A percentile compares a stretch with the other conserved stretches of the same genome.
These are phyloP conservation scores for Lytechinus variegatus DNA, from an alignment of 35 echinoderm and acorn worm species.

Conservation along the genomic window DNA sequence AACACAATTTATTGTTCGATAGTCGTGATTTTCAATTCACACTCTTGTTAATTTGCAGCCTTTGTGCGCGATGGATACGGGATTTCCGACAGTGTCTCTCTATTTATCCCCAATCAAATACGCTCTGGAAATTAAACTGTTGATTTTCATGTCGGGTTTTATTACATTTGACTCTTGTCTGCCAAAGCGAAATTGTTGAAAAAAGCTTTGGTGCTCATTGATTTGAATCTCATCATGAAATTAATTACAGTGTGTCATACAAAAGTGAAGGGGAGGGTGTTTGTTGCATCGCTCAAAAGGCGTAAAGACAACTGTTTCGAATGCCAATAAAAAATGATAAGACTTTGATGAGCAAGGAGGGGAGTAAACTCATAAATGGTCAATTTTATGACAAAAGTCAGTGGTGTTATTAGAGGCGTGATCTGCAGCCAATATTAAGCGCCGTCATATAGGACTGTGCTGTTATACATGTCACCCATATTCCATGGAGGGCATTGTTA, in stretches of 20 bases:
- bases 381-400: neutral
- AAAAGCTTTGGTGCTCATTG: neutral
- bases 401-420: neutral
- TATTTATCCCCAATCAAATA: neutral
- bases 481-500: neutral
- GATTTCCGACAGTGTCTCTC: neutral
- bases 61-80: neutral
- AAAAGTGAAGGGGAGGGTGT: neutral
- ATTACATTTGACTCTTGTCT: neutral
- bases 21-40: neutral
- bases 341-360: neutral
- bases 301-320: slow-evolving; percentile 1
- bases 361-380: neutral
- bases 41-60: neutral
- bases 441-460: neutral
- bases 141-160: slow-evolving; percentile 13
- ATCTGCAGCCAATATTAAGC: neutral
- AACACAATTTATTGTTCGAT: slow-evolving; percentile 5
- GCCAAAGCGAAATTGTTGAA: neutral
- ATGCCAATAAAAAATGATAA: neutral
- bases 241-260: neutral
- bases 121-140: neutral
- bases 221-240: neutral
- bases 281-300: neutral
- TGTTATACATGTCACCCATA: neutral